Conservation (phyloP, 2,797 vertebrate species). For the Danio choprae region DNA sequence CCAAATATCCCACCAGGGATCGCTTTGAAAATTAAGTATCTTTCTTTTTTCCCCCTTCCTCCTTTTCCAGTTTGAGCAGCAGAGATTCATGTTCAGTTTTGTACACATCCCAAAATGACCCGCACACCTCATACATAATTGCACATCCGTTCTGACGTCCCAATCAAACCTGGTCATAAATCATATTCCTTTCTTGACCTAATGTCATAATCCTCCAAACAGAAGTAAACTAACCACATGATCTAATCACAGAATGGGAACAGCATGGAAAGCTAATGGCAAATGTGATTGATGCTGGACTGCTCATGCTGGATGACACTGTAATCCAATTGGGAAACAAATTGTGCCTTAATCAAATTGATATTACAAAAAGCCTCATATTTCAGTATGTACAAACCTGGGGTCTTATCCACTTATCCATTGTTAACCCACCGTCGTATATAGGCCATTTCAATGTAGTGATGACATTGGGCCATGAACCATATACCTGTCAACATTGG, state of each 20-base stretch:
- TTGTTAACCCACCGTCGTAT: too few species aligned
- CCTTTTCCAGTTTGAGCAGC: neutral
- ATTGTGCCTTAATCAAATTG: constrained; percentile 8
- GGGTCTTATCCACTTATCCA: neutral
- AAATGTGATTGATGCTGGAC: constrained; percentile 27
- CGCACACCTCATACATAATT: constrained; percentile 27
- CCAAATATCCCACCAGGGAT: constrained; percentile 2
- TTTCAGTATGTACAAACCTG: neutral
- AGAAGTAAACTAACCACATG: constrained; percentile 20
- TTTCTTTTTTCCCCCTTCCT: neutral
- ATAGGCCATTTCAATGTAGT: too few species aligned
- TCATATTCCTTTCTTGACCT: constrained; percentile 31
- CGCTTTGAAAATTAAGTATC: constrained; percentile 13
- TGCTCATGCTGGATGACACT: constrained; percentile 2
- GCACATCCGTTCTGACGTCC: constrained; percentile 21
- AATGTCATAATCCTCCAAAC: constrained; percentile 20
- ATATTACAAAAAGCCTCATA: neutral
- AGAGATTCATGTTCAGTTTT: constrained; percentile 22
- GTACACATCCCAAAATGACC: constrained; percentile 16
- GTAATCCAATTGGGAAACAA: constrained; percentile 1
- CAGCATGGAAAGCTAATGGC: constrained; percentile 31
- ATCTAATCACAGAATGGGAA: constrained; percentile 13
- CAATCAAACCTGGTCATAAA: constrained; percentile 23
- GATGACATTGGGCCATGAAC: too few species aligned
- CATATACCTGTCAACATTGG: too few species aligned